phyloP scores from a whole-genome alignment of 2,113 vertebrate genomes.

The Butastur rufipennis region DNA sequence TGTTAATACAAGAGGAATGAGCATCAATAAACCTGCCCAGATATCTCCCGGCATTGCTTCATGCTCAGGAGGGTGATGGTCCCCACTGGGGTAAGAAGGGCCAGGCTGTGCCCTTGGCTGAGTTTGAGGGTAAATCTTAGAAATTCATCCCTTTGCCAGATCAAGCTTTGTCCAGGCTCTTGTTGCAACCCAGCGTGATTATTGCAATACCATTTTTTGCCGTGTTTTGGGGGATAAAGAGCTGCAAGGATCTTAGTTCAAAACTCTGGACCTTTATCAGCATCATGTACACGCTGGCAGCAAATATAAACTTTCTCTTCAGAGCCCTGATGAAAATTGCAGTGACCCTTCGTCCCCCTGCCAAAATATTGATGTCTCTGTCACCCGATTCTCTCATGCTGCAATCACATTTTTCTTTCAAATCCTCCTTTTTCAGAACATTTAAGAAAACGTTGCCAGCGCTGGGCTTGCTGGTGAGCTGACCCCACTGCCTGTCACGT shows the following conservation, averaged over 20 bases:
- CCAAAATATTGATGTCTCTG: rapidly evolving
- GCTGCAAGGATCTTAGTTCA: not conserved
- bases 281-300: rapidly evolving
- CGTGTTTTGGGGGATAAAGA: not conserved
- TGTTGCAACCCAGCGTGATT: not conserved
- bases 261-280: not conserved
- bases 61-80: rapidly evolving
- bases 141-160: not conserved
- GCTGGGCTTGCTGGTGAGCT: not conserved
- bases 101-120: not conserved
- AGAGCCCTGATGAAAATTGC: not conserved
- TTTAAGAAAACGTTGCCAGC: not conserved
- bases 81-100: not conserved
- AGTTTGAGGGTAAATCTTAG: not conserved
- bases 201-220: not conserved
- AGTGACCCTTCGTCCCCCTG: not conserved
- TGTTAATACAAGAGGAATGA: not conserved
- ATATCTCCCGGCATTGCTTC: rapidly evolving
- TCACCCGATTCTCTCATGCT: rapidly evolving
- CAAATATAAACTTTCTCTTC: not conserved
- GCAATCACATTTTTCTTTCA: not conserved
- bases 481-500: not conserved
- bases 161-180: not conserved
- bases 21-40: not conserved
- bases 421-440: not conserved